Base-by-base conservation (phyloP, 1,140 invertebrate species). In the Anastrepha obliqua region DNA sequence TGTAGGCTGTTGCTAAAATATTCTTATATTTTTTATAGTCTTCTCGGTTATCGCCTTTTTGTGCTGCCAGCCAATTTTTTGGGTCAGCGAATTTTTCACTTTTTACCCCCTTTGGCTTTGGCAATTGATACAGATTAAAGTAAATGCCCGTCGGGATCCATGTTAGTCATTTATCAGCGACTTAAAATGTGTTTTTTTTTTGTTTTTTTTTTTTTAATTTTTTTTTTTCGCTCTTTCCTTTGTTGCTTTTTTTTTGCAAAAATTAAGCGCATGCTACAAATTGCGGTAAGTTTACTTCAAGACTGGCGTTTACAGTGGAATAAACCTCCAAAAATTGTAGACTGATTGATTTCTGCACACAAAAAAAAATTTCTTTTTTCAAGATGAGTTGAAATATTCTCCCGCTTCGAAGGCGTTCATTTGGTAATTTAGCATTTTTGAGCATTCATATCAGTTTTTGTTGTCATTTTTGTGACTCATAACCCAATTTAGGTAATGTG, bases 61-160 rank as follows among this genome's bases (percentile, higher is more conserved):
- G 17, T 17, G 17, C 62, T 64, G 62, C 15, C 20, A 7, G 62
- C 62, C 17, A 3, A 64, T 64, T 64, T 64, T 15, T 64, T 64
- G 55, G 55, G 7, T 64, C 62, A n/a, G 17, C 62, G 5, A n/a
- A 20, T 9, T 65, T 65, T 65, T 67, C 29, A 39, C 65, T 42
- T 42, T 39, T 3, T 17, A 39, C 65, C 11, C 39, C 39, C 20
- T 67, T 67, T 20, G 3, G n/a, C 39, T 67, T 67, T 67, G 29
- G 65, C 65, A 67, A 67, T 67, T 67, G 65, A 67, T 67, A 67
- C 65, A 67, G 65, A 67, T 67, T 67, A 67, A 67, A 67, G 29
- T 42, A 11, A 67, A 67, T 29, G 3, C 20, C 65, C 29, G 65
- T 20, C 8, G 11, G 9, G 20, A 11, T 67, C 3, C 29, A n/a